Conservation (phyloP, 2,888 invertebrate genomes). For the Ichneumoninae sp. region DNA sequence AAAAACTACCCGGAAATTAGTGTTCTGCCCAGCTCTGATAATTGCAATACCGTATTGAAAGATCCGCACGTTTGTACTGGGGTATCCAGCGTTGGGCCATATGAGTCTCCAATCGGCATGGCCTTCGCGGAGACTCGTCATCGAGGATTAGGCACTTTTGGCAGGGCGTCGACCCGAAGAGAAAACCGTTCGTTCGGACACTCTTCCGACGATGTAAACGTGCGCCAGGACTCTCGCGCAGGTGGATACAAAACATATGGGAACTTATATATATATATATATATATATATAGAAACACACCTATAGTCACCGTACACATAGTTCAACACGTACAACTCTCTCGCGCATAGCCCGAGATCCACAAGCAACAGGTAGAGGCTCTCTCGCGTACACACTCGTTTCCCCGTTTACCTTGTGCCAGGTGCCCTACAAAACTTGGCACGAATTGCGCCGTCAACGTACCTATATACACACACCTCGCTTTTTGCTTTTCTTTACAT, state of each 20-base stretch:
- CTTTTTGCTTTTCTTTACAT: constrained; percentile 14
- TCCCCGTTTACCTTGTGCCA: constrained; percentile 65
- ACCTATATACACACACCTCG: background rate
- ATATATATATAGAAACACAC: background rate
- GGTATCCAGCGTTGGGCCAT: background rate
- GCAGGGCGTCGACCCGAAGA: constrained; percentile 75
- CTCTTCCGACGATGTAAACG: constrained; percentile 59
- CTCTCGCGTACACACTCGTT: constrained; percentile 45
- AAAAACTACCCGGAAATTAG: too few relatives aligned
- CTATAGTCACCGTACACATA: background rate
- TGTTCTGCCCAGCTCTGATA: background rate
- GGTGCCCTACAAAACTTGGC: constrained; percentile 76
- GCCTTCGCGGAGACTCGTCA: constrained; percentile 43
- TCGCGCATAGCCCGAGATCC: constrained; percentile 30
- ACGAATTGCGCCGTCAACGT: constrained; percentile 66
- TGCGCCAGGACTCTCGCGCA: constrained; percentile 58
- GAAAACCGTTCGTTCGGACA: constrained; percentile 72
- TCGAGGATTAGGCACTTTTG: constrained; percentile 68
- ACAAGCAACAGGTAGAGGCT: constrained; percentile 52
- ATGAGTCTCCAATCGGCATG: constrained; percentile 35
- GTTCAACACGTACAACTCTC: constrained; percentile 11
- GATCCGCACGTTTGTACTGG: background rate
- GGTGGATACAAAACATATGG: constrained; percentile 65
- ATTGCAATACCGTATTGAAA: background rate
- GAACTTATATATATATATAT: constrained; percentile 20